These are phyloP conservation scores for Nothobranchius furzeri DNA, from an alignment of 2,113 vertebrate species.

Conservation along the genomic window DNA sequence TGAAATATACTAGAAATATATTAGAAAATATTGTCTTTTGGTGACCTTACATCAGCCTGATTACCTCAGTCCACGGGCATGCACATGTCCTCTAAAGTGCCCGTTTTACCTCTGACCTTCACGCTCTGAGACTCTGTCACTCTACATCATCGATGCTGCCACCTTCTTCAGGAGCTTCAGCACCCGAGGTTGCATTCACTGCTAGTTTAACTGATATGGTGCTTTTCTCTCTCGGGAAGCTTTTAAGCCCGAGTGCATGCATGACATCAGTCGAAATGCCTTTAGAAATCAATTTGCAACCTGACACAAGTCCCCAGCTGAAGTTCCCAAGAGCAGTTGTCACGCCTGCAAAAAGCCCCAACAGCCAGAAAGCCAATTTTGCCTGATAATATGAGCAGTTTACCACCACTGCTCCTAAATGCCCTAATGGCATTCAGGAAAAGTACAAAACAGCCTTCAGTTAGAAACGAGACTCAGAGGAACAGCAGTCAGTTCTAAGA, in stretches of 20 bases:
- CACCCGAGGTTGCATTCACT: slow-evolving; percentile 23
- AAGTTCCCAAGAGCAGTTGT: neutral
- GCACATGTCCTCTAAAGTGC: slow-evolving; percentile 28
- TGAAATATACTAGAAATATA: too few species aligned
- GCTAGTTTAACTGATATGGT: slow-evolving; percentile 31
- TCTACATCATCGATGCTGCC: slow-evolving; percentile 20
- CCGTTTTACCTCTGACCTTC: slow-evolving; percentile 18
- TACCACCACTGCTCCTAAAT: neutral
- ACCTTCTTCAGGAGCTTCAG: slow-evolving; percentile 1
- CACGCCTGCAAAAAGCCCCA: neutral
- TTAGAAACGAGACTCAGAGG: too few species aligned
- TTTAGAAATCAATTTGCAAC: slow-evolving; percentile 24
- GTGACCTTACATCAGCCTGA: neutral
- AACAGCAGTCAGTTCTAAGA: too few species aligned
- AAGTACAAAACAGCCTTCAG: neutral
- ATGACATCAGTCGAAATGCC: slow-evolving; percentile 13
- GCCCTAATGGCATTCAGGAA: neutral
- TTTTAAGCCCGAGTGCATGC: slow-evolving; percentile 28
- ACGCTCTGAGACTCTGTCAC: slow-evolving; percentile 7
- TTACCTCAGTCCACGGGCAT: slow-evolving; percentile 19
- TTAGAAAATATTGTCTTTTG: too few species aligned
- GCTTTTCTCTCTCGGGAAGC: slow-evolving; percentile 9
- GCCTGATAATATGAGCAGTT: neutral
- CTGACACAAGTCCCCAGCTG: slow-evolving; percentile 8
- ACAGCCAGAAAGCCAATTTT: slow-evolving; percentile 1